Base-by-base conservation (phyloP, 2,797 vertebrate genomes). In the Nothura maculosa region DNA sequence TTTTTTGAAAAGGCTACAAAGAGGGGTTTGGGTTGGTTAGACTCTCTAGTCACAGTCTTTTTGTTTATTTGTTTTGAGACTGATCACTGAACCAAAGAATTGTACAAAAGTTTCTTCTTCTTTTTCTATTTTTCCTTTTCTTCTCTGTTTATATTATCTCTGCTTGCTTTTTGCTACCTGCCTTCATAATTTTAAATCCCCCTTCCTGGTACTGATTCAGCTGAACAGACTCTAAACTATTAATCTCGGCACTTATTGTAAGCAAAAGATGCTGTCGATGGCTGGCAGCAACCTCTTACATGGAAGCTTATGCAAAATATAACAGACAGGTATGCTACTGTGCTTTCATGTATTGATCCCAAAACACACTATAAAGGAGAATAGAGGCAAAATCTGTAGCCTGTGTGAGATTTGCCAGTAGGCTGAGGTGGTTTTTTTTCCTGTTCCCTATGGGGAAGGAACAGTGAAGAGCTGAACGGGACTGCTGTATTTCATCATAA, bases 1-100 rank as follows among this genome's bases (percentile, higher is more conserved):
- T 89, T n/a, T n/a, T n/a, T n/a, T n/a, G n/a, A n/a, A 81, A 93
- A 94, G 77, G 61, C 62, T 85, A 89, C 66, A 61, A 82, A 95
- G 81, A 94, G 22, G 25, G 11, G 25, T 81, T 38, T 86, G 69
- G 24, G 19, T 25, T 92, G 62, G 12, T 54, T 79, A 91, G 60
- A 60, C 45, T 28, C 4, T n/a, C n/a, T 11, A 93, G 43, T 57
- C 63, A 48, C 18, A 81, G 72, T 52, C 19, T 78, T 40, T 72
- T 84, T 3, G 83, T 73, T 67, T 32, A 28, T 77, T 67, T 21
- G 47, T 85, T 74, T 70, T 30, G 10, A 78, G 66, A 43, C 17
- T 87, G 66, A 38, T 10, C 77, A n/a, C 50, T 79, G 34, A 92
- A 87, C 32, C 45, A 22, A 66, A 5, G 0, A 16, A 24, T 63